Percentiles rank a stretch among this genome's conserved stretches.
Evolutionary conservation across 2,113 vertebrate species (phyloP).

Genomic region (Xiphias gladius): DNA sequence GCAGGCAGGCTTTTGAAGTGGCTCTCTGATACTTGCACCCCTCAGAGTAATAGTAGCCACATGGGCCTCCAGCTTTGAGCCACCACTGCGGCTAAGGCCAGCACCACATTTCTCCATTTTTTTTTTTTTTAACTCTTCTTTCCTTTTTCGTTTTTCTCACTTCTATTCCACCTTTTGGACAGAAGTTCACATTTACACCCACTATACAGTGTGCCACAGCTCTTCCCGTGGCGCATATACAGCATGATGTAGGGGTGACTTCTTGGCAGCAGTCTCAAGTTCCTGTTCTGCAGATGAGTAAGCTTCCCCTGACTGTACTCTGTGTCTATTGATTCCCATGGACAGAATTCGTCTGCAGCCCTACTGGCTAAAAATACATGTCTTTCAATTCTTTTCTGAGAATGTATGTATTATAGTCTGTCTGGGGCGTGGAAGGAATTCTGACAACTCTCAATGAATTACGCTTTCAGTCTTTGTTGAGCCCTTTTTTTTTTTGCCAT

Average conservation of each 20-base stretch:
- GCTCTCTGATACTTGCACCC: constrained; percentile 61
- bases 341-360: constrained; percentile 29
- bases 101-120: constrained; percentile 3
- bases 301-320: constrained; percentile 54
- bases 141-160: neutral
- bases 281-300: constrained; percentile 59
- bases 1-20: constrained; percentile 74
- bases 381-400: constrained; percentile 59
- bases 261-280: constrained; percentile 31
- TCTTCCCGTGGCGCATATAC: neutral
- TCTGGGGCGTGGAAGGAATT: constrained; percentile 29
- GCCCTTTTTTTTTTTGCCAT: neutral
- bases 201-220: neutral
- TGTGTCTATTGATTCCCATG: constrained; percentile 39
- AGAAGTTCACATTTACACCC: neutral
- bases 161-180: neutral
- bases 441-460: constrained; percentile 6
- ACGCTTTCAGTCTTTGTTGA: constrained; percentile 35
- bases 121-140: constrained; percentile 7
- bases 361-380: constrained; percentile 65
- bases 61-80: constrained; percentile 60
- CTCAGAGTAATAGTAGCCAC: constrained; percentile 77
- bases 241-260: constrained; percentile 1
- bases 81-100: constrained; percentile 25
- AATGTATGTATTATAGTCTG: constrained; percentile 26